Conservation (phyloP, 2,888 invertebrate genomes). For the Phalera bucephala region DNA sequence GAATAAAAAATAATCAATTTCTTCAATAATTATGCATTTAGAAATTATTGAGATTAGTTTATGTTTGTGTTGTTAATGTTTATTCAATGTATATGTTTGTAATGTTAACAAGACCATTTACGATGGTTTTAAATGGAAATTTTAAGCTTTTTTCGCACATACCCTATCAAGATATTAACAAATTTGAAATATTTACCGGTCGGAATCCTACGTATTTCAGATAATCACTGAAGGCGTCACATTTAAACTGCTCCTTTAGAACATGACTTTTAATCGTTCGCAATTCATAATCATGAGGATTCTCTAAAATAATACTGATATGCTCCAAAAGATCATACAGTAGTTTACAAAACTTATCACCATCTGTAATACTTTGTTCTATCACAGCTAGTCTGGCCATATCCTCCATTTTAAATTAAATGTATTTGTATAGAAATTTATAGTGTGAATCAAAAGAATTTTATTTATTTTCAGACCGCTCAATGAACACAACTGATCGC, state of each 20-base stretch:
- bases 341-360: conserved; percentile 54
- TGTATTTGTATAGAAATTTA: conserved; percentile 18
- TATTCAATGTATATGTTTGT: too few species aligned
- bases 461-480: conserved; percentile 24
- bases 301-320: conserved; percentile 61
- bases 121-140: too few species aligned
- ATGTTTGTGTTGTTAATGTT: too few species aligned
- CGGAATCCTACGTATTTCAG: conserved; percentile 68
- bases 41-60: too few species aligned
- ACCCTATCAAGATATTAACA: too few species aligned
- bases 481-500: conserved; percentile 35
- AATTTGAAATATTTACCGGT: conserved; percentile 44
- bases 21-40: too few species aligned
- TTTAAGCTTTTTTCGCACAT: too few species aligned
- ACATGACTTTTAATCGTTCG: conserved; percentile 53
- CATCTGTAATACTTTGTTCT: conserved; percentile 59
- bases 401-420: conserved; percentile 61
- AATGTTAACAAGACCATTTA: too few species aligned
- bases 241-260: conserved; percentile 43
- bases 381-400: conserved; percentile 71
- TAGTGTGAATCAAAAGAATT: conserved; percentile 15
- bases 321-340: conserved; percentile 55
- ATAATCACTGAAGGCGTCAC: conserved; percentile 57
- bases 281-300: conserved; percentile 60
- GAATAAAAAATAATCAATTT: too few species aligned